Evolutionary conservation across 2,888 invertebrate species (phyloP).

Genomic region (Drepana falcataria): DNA sequence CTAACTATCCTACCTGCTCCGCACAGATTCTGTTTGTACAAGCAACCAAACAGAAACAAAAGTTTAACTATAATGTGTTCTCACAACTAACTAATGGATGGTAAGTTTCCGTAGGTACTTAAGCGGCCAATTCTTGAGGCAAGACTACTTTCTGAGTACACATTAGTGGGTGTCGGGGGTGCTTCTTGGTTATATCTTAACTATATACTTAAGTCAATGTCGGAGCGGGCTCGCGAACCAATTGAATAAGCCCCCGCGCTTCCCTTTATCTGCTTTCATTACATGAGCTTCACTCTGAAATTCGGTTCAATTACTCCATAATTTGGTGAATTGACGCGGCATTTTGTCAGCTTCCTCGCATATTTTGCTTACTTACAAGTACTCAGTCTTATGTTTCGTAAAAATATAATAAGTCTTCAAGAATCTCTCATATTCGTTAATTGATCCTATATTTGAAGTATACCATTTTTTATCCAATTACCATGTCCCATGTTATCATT

Average conservation of each 20-base stretch:
- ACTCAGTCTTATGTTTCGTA: conserved; percentile 15
- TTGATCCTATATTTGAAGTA: too few species aligned
- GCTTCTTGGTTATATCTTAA: conserved; percentile 66
- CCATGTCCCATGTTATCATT: too few species aligned
- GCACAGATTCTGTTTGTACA: conserved; percentile 39
- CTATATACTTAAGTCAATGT: conserved; percentile 71
- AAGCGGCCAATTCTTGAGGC: conserved; percentile 66
- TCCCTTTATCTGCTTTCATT: conserved; percentile 70
- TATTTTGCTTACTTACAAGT: conserved; percentile 39
- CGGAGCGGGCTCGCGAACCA: conserved; percentile 55
- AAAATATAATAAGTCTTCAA: too few species aligned
- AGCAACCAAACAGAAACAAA: conserved; percentile 54
- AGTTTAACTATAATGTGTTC: conserved; percentile 71
- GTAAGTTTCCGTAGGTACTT: conserved; percentile 70
- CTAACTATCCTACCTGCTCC: conserved; percentile 19
- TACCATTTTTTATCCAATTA: too few species aligned
- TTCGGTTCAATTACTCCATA: conserved; percentile 69
- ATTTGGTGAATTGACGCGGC: conserved; percentile 67
- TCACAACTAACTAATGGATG: conserved; percentile 70
- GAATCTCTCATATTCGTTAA: too few species aligned
- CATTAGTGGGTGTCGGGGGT: conserved; percentile 62
- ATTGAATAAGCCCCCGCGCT: conserved; percentile 61
- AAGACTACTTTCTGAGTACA: conserved; percentile 71
- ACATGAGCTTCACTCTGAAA: conserved; percentile 66
- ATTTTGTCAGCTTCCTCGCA: conserved; percentile 63